Conservation (phyloP, 2,113 vertebrate genomes). For the Boleophthalmus pectinirostris region DNA sequence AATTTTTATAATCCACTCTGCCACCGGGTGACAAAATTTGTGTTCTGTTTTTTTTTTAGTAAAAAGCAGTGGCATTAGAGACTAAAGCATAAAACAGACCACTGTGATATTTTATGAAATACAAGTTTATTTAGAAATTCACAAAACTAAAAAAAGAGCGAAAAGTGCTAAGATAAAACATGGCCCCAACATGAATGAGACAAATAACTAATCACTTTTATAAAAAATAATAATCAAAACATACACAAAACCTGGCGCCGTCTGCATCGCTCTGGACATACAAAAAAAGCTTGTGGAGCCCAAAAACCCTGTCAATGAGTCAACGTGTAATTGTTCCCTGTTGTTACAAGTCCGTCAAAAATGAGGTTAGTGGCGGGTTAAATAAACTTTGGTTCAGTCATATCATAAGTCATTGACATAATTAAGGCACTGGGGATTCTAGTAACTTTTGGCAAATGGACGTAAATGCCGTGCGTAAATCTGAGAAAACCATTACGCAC, state of each 20-base stretch:
- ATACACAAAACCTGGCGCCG: conserved; percentile 66
- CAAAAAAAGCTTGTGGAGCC: conserved; percentile 48
- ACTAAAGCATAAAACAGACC: conserved; percentile 48
- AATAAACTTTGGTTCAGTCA: conserved; percentile 36
- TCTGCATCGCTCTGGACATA: conserved; percentile 53
- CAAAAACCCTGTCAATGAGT: conserved; percentile 39
- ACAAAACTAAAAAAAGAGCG: conserved; percentile 72
- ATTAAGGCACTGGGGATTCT: conserved; percentile 26
- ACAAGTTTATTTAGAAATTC: conserved; percentile 82
- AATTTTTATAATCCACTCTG: too few relatives aligned
- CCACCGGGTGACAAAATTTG: too few relatives aligned
- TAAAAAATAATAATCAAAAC: conserved; percentile 60
- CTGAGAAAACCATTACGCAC: conserved; percentile 48
- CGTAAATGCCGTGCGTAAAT: conserved; percentile 48
- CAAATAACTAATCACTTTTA: conserved; percentile 69
- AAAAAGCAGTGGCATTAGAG: conserved; percentile 30
- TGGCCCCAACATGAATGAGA: conserved; percentile 73
- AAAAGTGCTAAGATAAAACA: conserved; percentile 81
- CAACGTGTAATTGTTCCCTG: conserved; percentile 40
- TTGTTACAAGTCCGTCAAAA: conserved; percentile 19
- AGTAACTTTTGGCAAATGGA: conserved; percentile 27
- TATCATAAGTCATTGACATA: conserved; percentile 27
- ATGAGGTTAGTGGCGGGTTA: conserved; percentile 18
- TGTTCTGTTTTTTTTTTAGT: background rate
- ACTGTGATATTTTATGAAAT: conserved; percentile 70